phyloP scores from a whole-genome alignment of 2,113 vertebrate genomes.

The Columba livia region DNA sequence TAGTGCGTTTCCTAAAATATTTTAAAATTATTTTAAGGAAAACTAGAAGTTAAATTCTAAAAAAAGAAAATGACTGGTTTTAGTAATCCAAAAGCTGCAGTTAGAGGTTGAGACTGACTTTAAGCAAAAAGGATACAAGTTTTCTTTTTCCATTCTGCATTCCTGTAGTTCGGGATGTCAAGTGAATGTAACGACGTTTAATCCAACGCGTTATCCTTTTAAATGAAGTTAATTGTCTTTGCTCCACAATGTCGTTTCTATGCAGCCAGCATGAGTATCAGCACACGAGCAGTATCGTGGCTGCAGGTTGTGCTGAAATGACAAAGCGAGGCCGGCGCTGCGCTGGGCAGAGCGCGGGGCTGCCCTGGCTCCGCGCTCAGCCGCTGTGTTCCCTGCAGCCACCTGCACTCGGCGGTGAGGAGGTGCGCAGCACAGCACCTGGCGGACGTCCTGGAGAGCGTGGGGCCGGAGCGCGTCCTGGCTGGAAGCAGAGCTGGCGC shows the following conservation, averaged over 20 bases:
- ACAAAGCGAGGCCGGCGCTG: not conserved
- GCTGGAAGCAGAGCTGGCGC: conserved; percentile 79
- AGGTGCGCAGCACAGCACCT: conserved; percentile 90
- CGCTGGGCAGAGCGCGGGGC: not conserved
- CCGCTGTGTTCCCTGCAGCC: conserved; percentile 70
- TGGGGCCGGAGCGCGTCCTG: conserved; percentile 82
- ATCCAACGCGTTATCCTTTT: not conserved
- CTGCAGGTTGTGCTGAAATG: not conserved
- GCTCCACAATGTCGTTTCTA: not conserved
- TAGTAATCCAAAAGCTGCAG: not conserved
- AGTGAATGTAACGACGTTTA: not conserved
- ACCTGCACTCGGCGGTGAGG: conserved; percentile 87
- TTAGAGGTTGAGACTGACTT: not conserved
- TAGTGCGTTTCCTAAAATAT: not conserved
- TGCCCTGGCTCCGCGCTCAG: not conserved
- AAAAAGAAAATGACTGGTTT: not conserved
- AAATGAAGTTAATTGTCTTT: not conserved
- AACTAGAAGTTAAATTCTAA: not conserved
- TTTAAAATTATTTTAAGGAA: not conserved
- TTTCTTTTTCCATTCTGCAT: not conserved
- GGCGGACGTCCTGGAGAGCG: conserved; percentile 76
- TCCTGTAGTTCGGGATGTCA: not conserved
- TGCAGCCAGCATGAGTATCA: not conserved
- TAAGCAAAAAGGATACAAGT: not conserved
- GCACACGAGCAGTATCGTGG: not conserved